Base-by-base conservation (phyloP, 2,888 invertebrate genomes). In the Drosophila kanekoi region DNA sequence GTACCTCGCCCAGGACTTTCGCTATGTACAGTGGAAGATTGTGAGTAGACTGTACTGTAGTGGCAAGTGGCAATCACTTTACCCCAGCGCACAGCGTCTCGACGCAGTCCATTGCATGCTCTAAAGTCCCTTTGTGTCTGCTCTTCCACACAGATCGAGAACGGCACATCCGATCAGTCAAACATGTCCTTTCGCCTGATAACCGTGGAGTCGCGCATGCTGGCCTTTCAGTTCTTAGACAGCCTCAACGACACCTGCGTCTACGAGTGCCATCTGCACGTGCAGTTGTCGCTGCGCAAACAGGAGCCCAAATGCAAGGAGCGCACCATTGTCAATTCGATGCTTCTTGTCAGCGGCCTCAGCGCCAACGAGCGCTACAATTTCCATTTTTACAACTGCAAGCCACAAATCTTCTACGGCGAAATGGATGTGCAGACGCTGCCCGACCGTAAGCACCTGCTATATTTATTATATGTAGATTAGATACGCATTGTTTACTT, bases 21-120 rank as follows among this genome's bases (percentile, higher is more conserved):
- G 89, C 67, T 92, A 91, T 72, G 90, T 92, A 11, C 91, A 92
- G 72, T 93, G 92, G 92, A 92, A 92, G 81, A 91, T 84, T 82
- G 92, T 92, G 82, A 89, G 85, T 88, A 75, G 73, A 78, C 81
- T 86, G 84, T 84, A 84, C 86, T 85, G 78, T 81, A 64, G 79
- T 68, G 56, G 32, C 56, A 65, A 52, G 28, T 66, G 43, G 54
- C 72, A 60, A 23, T 28, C 11, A 11, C 6, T 33, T 14, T 13
- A 13, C 9, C 16, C 16, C 23, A 23, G 23, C 23, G 5, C 13
- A 10, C 48, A 38, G 43, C 44, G 13, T 18, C 18, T 13, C 16
- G n/a, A 4, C 40, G 4, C 18, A 23, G 11, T 37, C 20, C 14
- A 10, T 8, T 33, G 14, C 53, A 48, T 18, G 8, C 20, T 41